These are phyloP conservation scores for Palaemon carinicauda DNA, from an alignment of 1,140 invertebrate species.

Conservation along the genomic window DNA sequence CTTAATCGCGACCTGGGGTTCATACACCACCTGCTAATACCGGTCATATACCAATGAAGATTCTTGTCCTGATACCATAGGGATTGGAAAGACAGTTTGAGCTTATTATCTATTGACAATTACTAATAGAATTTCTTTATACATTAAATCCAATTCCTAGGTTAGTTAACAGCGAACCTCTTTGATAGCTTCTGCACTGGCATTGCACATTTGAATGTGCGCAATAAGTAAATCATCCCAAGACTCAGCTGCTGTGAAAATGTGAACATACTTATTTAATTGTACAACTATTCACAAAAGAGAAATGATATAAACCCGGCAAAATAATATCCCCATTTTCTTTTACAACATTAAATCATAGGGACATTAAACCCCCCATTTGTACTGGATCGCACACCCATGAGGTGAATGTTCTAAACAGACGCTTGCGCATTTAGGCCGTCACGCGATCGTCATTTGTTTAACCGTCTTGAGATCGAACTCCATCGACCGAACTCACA, in stretches of 20 bases:
- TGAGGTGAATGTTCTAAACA: background rate
- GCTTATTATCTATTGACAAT: too few species aligned
- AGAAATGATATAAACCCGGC: background rate
- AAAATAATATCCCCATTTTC: background rate
- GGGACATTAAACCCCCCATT: background rate
- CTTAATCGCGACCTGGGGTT: too few species aligned
- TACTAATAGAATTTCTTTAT: too few species aligned
- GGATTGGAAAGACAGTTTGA: too few species aligned
- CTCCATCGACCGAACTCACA: background rate
- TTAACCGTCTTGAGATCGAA: background rate
- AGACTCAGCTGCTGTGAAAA: background rate
- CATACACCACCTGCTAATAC: too few species aligned
- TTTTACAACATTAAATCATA: background rate
- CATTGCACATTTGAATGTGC: too few species aligned
- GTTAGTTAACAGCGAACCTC: too few species aligned
- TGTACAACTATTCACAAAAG: background rate
- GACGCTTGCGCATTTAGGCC: background rate
- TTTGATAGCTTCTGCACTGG: too few species aligned
- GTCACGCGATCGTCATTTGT: background rate
- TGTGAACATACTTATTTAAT: background rate
- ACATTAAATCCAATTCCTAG: too few species aligned
- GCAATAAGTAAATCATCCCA: too few species aligned
- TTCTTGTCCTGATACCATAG: too few species aligned
- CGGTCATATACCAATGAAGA: too few species aligned
- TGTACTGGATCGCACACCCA: background rate